Evolutionary conservation across 2,797 vertebrate genomes (phyloP).

Genomic region (Spinibarbus caldwelli): DNA sequence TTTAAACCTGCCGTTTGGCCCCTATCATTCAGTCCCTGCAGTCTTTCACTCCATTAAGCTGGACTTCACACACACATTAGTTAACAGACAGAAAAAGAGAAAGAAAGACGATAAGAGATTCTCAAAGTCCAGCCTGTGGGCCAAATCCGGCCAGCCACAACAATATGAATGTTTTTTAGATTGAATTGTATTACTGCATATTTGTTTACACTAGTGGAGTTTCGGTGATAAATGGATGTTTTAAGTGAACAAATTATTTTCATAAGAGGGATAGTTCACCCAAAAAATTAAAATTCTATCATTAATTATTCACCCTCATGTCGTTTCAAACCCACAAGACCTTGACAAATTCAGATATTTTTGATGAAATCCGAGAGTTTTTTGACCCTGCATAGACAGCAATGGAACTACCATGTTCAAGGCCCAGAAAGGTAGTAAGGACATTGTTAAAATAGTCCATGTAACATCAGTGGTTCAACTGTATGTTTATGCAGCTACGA

Average conservation of each 20-base stretch:
- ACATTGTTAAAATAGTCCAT: not conserved
- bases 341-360: not conserved
- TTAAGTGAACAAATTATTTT: not conserved
- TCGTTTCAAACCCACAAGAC: not conserved
- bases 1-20: slow-evolving; percentile 74
- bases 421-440: not conserved
- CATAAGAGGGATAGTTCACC: not conserved
- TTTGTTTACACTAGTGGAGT: not conserved
- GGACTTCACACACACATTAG: not conserved
- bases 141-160: not conserved
- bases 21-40: slow-evolving; percentile 75
- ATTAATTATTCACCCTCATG: not conserved
- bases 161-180: not conserved
- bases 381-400: not conserved
- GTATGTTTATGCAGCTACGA: not conserved
- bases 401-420: not conserved
- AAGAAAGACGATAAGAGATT: not conserved
- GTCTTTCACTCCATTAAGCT: slow-evolving; percentile 62
- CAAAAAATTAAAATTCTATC: no score
- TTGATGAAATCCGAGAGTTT: not conserved
- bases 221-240: not conserved
- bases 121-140: not conserved
- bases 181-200: not conserved
- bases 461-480: not conserved
- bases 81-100: not conserved